Evolutionary conservation across 2,888 invertebrate genomes (phyloP).

Genomic region (Colostygia pectinataria): DNA sequence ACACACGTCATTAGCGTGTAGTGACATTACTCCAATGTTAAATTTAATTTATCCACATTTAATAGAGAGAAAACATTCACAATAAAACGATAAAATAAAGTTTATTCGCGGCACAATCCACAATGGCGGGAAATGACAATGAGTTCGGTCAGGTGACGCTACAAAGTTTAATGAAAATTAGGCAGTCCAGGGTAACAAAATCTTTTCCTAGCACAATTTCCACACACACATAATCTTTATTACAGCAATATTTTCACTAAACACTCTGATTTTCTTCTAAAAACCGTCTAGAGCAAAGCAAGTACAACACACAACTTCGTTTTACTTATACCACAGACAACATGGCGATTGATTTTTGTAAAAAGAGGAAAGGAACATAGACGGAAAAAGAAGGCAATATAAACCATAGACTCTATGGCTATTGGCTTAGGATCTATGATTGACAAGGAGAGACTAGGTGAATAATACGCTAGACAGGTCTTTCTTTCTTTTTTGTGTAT

Average conservation of each 20-base stretch:
- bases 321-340: conserved; percentile 59
- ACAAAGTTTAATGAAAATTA: conserved; percentile 58
- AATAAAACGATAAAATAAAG: conserved; percentile 48
- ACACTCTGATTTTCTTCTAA: conserved; percentile 49
- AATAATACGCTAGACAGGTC: too few species aligned
- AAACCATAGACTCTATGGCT: conserved; percentile 5
- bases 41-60: conserved; percentile 59
- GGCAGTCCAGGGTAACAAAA: conserved; percentile 40
- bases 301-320: conserved; percentile 76
- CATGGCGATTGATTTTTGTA: conserved; percentile 8
- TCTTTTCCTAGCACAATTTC: conserved; percentile 47
- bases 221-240: conserved; percentile 37
- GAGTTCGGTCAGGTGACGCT: conserved; percentile 82
- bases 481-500: too few species aligned
- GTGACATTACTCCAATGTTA: conserved; percentile 75
- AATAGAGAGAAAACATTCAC: conserved; percentile 45
- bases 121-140: conserved; percentile 84
- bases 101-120: conserved; percentile 63
- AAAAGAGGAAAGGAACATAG: background rate
- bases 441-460: too few species aligned
- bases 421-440: too few species aligned
- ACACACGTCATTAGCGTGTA: conserved; percentile 82
- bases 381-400: background rate
- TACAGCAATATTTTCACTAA: conserved; percentile 38
- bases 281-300: conserved; percentile 73